Conservation (phyloP, 2,888 invertebrate genomes). For the Dascillus cervinus region DNA sequence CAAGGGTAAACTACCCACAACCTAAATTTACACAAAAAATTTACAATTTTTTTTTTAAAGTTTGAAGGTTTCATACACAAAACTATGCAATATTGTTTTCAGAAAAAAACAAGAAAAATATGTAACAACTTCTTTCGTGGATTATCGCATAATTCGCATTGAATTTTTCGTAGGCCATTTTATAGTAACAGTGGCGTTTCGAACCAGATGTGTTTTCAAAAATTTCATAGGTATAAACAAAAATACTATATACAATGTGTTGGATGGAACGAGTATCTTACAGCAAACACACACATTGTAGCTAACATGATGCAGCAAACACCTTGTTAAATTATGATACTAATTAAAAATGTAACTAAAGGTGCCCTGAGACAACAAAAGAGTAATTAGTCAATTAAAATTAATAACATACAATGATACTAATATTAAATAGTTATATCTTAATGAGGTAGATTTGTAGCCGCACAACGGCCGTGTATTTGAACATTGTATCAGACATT, state of each 20-base stretch:
- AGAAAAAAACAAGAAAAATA: constrained; percentile 9
- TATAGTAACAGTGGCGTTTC: constrained; percentile 40
- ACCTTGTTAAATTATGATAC: constrained; percentile 12
- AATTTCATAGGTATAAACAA: constrained; percentile 13
- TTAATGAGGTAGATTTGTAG: constrained; percentile 36
- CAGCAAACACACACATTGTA: constrained; percentile 20
- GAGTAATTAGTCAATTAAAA: constrained; percentile 25
- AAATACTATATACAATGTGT: constrained; percentile 17
- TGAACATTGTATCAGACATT: constrained; percentile 25
- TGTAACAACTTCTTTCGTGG: no score
- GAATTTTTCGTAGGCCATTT: constrained; percentile 36
- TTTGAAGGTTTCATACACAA: constrained; percentile 10
- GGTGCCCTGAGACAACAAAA: constrained; percentile 36
- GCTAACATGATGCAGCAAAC: constrained; percentile 17
- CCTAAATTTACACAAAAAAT: no score
- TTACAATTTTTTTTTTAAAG: no score
- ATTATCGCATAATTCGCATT: no score
- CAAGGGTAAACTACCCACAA: constrained; percentile 18
- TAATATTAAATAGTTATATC: constrained; percentile 25
- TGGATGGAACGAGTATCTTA: constrained; percentile 24
- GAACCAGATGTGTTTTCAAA: constrained; percentile 36
- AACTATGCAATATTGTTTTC: constrained; percentile 13
- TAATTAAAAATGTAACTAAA: constrained; percentile 17
- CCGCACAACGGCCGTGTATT: constrained; percentile 28
- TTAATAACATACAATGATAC: constrained; percentile 29